Evolutionary conservation across 2,888 invertebrate species (phyloP).

Genomic region (Chymomyza procnemis): DNA sequence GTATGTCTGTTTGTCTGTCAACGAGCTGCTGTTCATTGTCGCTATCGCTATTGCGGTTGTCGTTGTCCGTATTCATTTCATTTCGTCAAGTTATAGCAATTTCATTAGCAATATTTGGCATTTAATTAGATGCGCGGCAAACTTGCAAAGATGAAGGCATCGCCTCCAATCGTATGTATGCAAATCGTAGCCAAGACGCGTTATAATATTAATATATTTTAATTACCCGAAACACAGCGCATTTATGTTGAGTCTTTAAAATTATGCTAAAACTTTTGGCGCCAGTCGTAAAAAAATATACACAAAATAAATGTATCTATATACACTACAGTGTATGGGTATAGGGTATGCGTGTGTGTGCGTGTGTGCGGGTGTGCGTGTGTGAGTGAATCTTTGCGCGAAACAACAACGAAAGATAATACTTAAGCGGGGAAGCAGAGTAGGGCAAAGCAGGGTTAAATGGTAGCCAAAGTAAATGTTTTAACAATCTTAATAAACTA

Average conservation of each 20-base stretch:
- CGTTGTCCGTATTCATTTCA: neutral
- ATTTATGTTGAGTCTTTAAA: slow-evolving; percentile 24
- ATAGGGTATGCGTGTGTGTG: too few relatives aligned
- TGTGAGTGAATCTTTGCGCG: slow-evolving; percentile 26
- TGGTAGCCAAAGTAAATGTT: neutral
- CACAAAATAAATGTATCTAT: neutral
- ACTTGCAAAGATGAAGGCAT: slow-evolving; percentile 11
- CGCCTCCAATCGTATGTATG: slow-evolving; percentile 38
- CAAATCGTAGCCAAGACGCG: slow-evolving; percentile 43
- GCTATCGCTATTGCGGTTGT: slow-evolving; percentile 14
- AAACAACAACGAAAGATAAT: slow-evolving; percentile 6
- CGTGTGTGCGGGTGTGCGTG: too few relatives aligned
- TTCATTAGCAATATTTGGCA: slow-evolving; percentile 41
- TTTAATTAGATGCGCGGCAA: slow-evolving; percentile 12
- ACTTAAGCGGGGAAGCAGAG: slow-evolving; percentile 4
- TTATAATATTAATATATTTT: slow-evolving; percentile 72
- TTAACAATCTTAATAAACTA: slow-evolving; percentile 1
- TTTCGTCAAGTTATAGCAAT: slow-evolving; percentile 17
- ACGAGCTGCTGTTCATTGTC: neutral
- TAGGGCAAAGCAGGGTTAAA: slow-evolving; percentile 4
- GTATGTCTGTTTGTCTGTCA: neutral
- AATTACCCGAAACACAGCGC: slow-evolving; percentile 49
- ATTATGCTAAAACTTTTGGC: slow-evolving; percentile 72
- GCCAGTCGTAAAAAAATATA: slow-evolving; percentile 57
- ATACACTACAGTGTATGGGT: too few relatives aligned